Base-by-base conservation (phyloP, 2,888 invertebrate genomes). In the Eurytoma californica region DNA sequence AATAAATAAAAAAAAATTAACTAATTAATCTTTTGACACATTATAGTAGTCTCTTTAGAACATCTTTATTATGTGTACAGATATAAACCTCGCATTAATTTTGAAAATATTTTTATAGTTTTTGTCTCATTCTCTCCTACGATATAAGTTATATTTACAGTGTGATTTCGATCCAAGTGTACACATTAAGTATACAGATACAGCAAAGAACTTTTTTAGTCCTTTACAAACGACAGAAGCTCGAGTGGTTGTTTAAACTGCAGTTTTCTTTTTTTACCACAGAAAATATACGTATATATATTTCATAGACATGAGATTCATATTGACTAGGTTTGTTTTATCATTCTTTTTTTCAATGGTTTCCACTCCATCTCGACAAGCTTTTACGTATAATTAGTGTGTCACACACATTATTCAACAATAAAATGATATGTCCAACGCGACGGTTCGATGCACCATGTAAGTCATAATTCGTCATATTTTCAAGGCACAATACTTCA, bases 401-500 rank as follows among this genome's bases (percentile, higher is more conserved):
- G 72, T 67, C 60, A 60, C 18, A 66, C 72, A 77, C 72, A 66
- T 65, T 70, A 28, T 66, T 77, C 58, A 60, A 66, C 60, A 72
- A 72, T 47, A 66, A 70, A 77, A 53, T 77, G 72, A 77, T 78
- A 73, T 78, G 78, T 78, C 63, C 68, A 53, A 73, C 28, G 57
- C 68, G 58, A 79, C 57, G 51, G 30, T 79, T 79, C 79, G 75
- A 80, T 82, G 80, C 69, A 78, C 47, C 78, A 78, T 72, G 68
- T 80, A 77, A 69, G 61, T 79, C 47, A 75, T 57, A 79, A 81
- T 79, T 81, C 76, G 79, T 81, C 63, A 72, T 72, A 39, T 65
- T 16, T 63, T 69, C 68, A 85, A 85, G 85, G 85, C 86, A 84
- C 85, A 79, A 73, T 66, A 70, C 74, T 77, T 47, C 65, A 53